Percentiles rank a stretch among this genome's conserved stretches.
phyloP scores from a whole-genome alignment of 1,140 invertebrate species.

The Carposina sasakii region DNA sequence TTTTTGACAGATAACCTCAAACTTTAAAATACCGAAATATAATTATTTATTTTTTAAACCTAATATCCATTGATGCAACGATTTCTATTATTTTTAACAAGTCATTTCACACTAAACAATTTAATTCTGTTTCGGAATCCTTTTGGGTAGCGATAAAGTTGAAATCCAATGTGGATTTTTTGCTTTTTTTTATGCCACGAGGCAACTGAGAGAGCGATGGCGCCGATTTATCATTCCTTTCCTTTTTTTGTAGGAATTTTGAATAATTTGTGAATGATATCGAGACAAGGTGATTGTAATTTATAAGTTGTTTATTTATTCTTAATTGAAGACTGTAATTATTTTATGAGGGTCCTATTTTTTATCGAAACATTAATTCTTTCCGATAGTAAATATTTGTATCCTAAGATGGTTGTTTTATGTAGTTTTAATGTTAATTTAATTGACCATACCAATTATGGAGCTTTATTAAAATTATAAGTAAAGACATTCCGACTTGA shows the following conservation, averaged over 20 bases:
- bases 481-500: too few species aligned
- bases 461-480: too few species aligned
- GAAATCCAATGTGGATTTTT: too few species aligned
- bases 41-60: conserved; percentile 9
- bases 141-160: conserved; percentile 6
- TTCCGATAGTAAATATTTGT: conserved; percentile 13
- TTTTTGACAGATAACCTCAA: conserved; percentile 33
- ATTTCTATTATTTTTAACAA: too few species aligned
- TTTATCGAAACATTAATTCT: too few species aligned
- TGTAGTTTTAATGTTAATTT: conserved; percentile 41
- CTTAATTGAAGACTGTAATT: conserved; percentile 55
- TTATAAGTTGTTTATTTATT: conserved; percentile 38
- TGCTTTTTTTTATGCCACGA: conserved; percentile 17
- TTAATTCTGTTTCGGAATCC: neutral
- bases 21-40: conserved; percentile 11
- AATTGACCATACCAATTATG: too few species aligned
- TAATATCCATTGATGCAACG: too few species aligned
- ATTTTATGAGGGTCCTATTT: too few species aligned
- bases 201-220: conserved; percentile 27
- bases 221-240: conserved; percentile 39
- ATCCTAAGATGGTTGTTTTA: conserved; percentile 33
- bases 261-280: conserved; percentile 50
- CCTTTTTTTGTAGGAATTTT: conserved; percentile 39
- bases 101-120: conserved; percentile 27
- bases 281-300: conserved; percentile 33